These are phyloP conservation scores for Polyploca ridens DNA, from an alignment of 2,888 invertebrate genomes.

Conservation along the genomic window DNA sequence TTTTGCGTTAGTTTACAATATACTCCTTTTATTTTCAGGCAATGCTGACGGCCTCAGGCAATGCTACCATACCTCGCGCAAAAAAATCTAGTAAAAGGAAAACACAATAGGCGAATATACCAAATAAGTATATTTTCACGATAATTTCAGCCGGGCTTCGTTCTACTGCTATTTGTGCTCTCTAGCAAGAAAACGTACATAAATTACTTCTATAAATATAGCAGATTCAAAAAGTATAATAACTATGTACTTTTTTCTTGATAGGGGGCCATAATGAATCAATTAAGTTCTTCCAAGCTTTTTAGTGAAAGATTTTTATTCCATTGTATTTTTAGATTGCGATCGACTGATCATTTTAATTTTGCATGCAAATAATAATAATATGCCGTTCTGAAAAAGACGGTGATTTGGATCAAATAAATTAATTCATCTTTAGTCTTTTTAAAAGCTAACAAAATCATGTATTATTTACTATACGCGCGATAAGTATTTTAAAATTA, in stretches of 20 bases:
- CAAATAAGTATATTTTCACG: constrained; percentile 38
- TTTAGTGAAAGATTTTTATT: constrained; percentile 12
- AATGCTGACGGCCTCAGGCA: constrained; percentile 83
- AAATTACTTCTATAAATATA: constrained; percentile 13
- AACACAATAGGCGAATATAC: constrained; percentile 72
- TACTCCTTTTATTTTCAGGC: constrained; percentile 85
- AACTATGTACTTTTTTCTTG: constrained; percentile 10
- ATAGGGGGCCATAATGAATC: constrained; percentile 21
- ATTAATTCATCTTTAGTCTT: not conserved
- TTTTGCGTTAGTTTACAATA: constrained; percentile 66
- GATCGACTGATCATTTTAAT: not conserved
- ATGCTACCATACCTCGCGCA: constrained; percentile 89
- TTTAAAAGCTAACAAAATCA: not conserved
- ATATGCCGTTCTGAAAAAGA: not conserved
- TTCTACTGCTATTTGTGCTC: constrained; percentile 25
- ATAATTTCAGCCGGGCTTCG: constrained; percentile 22
- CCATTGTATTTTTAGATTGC: constrained; percentile 1
- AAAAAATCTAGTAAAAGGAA: constrained; percentile 90
- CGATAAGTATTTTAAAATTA: not conserved
- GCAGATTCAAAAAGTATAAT: constrained; percentile 16
- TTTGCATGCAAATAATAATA: not conserved
- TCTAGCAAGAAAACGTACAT: constrained; percentile 25
- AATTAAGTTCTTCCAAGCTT: constrained; percentile 23
- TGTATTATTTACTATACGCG: not conserved
- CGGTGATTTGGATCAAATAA: not conserved